Base-by-base conservation (phyloP, 2,113 vertebrate genomes). In the Bufo gargarizans region DNA sequence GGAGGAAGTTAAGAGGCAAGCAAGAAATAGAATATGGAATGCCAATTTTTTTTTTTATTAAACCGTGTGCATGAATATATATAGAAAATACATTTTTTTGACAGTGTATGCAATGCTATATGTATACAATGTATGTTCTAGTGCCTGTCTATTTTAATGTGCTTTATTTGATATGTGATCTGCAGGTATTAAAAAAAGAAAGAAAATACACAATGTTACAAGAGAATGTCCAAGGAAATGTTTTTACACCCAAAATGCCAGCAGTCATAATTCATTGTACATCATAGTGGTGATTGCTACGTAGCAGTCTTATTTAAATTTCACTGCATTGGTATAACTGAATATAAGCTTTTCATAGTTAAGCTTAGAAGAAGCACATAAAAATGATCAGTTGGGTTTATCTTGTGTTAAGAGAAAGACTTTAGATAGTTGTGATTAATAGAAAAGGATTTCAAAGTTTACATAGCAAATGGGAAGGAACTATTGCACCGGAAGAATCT, bases 351-450 rank as follows among this genome's bases (percentile, higher is more conserved):
- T 82, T 82, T 82, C 43, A 82, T 49, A 82, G 80, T 20, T 65
- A 65, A 82, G 59, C 80, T 82, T 49, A 47, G 80, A 61, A 82
- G 58, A 82, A 82, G 80, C 80, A 82, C 80, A 82, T 82, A 82
- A 63, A 81, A 82, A 82, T 82, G 58, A 82, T 82, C 80, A 82
- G 16, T 63, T 82, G 79, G 7, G 79, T 82, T 82, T 63, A 63
- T 61, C 58, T 63, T 63, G 16, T 82, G 58, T 82, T 63, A 82
- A 61, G 76, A 19, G 79, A 82, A 63, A 82, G 58, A 14, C 33
- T 61, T 82, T 82, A 59, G 79, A 82, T 82, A 61, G 33, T 33
- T 82, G 58, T 82, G 79, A 82, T 82, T 82, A 82, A 82, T 47
- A 63, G 3, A 63, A 82, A 82, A 82, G 33, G 33, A 63, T 82